Conservation (phyloP, 2,797 vertebrate species). For the Podarcis siculus region DNA sequence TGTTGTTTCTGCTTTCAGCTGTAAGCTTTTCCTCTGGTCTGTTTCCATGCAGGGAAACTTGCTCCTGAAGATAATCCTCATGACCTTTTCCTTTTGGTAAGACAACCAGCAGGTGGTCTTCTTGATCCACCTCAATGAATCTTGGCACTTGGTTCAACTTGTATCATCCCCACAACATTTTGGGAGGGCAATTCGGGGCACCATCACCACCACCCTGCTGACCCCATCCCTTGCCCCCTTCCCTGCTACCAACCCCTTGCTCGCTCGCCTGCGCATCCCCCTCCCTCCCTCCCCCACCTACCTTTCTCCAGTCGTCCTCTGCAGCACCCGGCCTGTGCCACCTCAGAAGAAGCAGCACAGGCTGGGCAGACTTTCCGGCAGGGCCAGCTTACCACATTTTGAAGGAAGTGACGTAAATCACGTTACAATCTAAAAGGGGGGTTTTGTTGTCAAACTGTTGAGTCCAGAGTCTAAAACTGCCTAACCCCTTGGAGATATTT, state of each 20-base stretch:
- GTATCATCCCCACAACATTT: not conserved
- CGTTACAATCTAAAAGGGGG: no score
- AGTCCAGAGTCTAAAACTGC: no score
- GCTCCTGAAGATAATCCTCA: constrained; percentile 1
- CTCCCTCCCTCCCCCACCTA: not conserved
- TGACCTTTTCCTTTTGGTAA: not conserved
- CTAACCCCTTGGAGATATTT: no score
- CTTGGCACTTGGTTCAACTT: not conserved
- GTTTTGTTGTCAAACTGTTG: no score
- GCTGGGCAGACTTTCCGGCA: no score
- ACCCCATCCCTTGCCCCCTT: not conserved
- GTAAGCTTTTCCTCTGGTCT: constrained; percentile 45
- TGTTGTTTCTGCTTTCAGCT: constrained; percentile 41
- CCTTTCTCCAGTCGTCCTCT: no score
- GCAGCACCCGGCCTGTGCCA: no score
- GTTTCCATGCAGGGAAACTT: constrained; percentile 43
- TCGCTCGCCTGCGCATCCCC: not conserved
- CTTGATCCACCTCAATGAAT: not conserved
- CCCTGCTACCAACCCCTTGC: not conserved
- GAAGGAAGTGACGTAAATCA: no score
- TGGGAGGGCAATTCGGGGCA: not conserved
- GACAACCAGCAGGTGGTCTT: not conserved
- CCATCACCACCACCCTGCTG: not conserved
- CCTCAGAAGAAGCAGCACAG: no score
- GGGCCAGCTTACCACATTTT: no score